Evolutionary conservation across 2,113 vertebrate species (phyloP), one percentile per base, ranked within the genome.

Genomic region (Pycnonotus jocosus): DNA sequence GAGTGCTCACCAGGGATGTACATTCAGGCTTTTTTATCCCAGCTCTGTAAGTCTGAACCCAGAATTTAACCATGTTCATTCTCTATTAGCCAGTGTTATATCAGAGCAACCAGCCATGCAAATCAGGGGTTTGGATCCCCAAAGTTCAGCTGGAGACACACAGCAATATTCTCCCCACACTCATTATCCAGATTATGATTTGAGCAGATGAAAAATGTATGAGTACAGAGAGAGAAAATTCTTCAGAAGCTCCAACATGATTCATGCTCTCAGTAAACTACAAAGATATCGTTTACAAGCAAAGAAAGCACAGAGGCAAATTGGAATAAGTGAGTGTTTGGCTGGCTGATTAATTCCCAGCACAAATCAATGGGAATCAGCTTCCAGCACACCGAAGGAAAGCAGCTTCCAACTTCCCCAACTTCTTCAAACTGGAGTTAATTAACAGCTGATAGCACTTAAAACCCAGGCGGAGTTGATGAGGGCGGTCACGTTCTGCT

Each of bases 351-450:
- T 95, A 96, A 90, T 86, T 93, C 92, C 58, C 71, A 70, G 86
- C 92, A 72, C 95, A 90, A 86, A 93, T 96, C 94, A 94, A 93
- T 88, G 94, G 71, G 81, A 96, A 95, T 88, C 95, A 94, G 92
- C 92, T 96, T 90, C 93, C 61, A 68, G 81, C 71, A 44, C 93
- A 74, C 20, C 10, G 7, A 95, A 48, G 14, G 72, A 86, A 83
- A 74, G 88, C 82, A 81, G 93, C 93, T 92, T 74, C 83, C 80
- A 78, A 60, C 92, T 78, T 81, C 64, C 69, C 77, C 80, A 94
- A 47, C 69, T 96, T 81, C 87, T 88, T 48, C 65, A 93, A 97
- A 90, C 69, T 78, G 48, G 82, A 95, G 85, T 90, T 96, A 95
- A 96, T 96, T 96, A 97, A 45, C 86, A 79, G 82, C 92, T 92